Conservation (phyloP, 2,113 vertebrate species). For the Podilymbus podiceps region DNA sequence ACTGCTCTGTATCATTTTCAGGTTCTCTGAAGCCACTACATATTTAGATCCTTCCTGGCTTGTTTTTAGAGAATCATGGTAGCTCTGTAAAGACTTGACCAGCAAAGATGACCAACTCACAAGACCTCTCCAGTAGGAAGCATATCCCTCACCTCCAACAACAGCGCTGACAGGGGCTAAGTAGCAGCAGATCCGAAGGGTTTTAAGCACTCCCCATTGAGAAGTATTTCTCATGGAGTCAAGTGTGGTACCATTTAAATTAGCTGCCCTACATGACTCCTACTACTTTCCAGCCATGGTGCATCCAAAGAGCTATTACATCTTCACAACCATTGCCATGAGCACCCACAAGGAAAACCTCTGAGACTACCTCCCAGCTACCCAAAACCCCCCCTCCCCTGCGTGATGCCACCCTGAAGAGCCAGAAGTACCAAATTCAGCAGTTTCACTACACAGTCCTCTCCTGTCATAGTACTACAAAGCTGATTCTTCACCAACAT, state of each 20-base stretch:
- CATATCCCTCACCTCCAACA: neutral
- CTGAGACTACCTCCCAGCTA: neutral
- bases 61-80: neutral
- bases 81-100: neutral
- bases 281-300: neutral
- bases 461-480: neutral
- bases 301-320: accelerated
- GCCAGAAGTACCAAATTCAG: neutral
- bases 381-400: neutral
- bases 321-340: neutral
- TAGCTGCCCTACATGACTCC: neutral
- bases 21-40: neutral
- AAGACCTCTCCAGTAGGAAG: neutral
- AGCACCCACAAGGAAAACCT: neutral
- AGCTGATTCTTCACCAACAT: neutral
- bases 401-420: neutral
- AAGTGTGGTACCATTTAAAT: neutral
- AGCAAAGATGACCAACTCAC: neutral
- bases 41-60: neutral
- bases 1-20: neutral
- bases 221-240: neutral
- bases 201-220: neutral
- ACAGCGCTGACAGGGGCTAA: accelerated
- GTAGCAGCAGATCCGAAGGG: accelerated
- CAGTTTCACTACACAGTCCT: neutral